phyloP scores from a whole-genome alignment of 2,797 vertebrate species.

The Tapera naevia region DNA sequence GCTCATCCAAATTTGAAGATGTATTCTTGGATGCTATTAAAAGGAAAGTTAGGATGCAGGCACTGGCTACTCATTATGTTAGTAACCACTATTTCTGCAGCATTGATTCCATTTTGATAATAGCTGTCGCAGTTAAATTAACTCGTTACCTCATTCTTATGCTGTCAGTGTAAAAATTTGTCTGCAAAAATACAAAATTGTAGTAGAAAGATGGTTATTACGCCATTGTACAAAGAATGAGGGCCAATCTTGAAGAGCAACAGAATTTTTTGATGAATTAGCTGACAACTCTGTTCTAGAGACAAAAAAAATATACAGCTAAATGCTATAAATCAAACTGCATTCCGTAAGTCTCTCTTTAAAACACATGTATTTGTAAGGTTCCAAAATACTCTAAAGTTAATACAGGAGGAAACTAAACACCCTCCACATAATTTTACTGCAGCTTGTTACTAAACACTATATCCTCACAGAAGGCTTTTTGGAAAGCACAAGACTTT shows the following conservation, averaged over 20 bases:
- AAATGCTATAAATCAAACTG: background rate
- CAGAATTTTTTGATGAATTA: background rate
- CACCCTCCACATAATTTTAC: background rate
- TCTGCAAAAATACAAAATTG: background rate
- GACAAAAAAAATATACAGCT: background rate
- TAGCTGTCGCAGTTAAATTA: background rate
- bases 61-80: rapidly evolving
- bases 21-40: background rate
- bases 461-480: background rate
- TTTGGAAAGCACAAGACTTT: background rate
- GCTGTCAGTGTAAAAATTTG: background rate
- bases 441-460: background rate
- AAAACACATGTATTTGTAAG: background rate
- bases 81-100: background rate
- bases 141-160: background rate
- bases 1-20: background rate
- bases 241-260: background rate
- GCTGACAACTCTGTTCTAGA: background rate
- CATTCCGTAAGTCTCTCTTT: background rate
- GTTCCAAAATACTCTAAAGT: background rate
- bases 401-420: background rate
- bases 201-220: background rate
- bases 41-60: background rate
- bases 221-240: background rate
- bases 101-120: background rate